Percentiles rank a stretch among this genome's conserved stretches.
These are phyloP conservation scores for Benitochromis conjunctus DNA, from an alignment of 2,113 vertebrate species.

Conservation along the genomic window DNA sequence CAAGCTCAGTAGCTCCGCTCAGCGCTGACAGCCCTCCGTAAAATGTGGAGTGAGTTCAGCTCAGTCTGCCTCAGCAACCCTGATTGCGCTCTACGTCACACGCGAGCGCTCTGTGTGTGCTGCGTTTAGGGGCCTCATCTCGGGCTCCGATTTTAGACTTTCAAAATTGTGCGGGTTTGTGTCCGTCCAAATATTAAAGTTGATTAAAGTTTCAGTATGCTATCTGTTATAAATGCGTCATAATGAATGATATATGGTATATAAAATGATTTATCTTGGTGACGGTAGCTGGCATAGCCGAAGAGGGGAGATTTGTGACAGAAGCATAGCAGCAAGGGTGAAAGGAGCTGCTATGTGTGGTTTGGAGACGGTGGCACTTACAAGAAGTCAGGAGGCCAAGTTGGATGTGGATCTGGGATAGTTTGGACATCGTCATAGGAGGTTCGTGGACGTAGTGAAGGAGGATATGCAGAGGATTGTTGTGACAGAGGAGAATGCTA, in stretches of 20 bases:
- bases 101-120: neutral
- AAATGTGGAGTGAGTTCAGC: neutral
- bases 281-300: neutral
- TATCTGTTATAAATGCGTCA: neutral
- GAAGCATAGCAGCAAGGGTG: neutral
- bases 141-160: neutral
- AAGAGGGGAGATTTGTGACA: neutral
- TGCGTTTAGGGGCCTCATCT: slow-evolving; percentile 4
- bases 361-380: neutral
- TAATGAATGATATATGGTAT: neutral
- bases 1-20: neutral
- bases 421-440: neutral
- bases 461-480: neutral
- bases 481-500: neutral
- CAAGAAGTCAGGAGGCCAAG: neutral
- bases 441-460: neutral
- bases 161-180: neutral
- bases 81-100: slow-evolving; percentile 45
- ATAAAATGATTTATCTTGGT: neutral
- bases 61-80: neutral
- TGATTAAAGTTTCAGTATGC: neutral
- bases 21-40: neutral
- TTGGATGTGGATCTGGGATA: neutral
- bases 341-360: neutral
- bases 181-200: neutral